A percentile compares a stretch with the other conserved stretches of the same genome.
Evolutionary conservation across 2,888 invertebrate genomes (phyloP).

Genomic region (Eristalis tenax): DNA sequence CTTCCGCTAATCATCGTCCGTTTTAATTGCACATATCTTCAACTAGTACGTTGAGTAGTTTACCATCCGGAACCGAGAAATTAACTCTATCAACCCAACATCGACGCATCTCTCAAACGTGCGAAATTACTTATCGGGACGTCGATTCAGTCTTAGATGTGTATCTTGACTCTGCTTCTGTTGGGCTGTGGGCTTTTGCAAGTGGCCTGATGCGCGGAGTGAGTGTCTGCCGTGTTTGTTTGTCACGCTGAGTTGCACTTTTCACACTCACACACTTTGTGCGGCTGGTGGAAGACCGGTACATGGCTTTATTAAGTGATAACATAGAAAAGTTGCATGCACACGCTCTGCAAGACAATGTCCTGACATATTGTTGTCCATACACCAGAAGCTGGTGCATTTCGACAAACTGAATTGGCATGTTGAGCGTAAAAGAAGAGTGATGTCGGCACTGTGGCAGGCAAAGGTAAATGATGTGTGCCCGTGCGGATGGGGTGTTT

Average conservation of each 20-base stretch:
- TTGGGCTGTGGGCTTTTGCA: not conserved
- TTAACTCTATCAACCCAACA: constrained; percentile 53
- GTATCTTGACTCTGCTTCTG: constrained; percentile 7
- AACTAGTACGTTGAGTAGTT: constrained; percentile 50
- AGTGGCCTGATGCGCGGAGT: constrained; percentile 1
- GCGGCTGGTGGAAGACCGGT: constrained; percentile 4
- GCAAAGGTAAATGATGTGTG: constrained; percentile 62
- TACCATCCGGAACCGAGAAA: constrained; percentile 61
- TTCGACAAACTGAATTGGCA: constrained; percentile 53
- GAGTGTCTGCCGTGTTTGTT: constrained; percentile 42
- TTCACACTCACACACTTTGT: constrained; percentile 27
- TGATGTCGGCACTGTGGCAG: constrained; percentile 57
- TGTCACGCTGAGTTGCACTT: constrained; percentile 63
- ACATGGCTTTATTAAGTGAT: constrained; percentile 68
- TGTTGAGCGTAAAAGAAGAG: constrained; percentile 46
- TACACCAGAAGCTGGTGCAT: constrained; percentile 47
- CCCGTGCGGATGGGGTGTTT: constrained; percentile 29
- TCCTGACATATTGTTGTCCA: constrained; percentile 22
- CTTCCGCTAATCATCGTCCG: constrained; percentile 21
- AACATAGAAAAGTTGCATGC: constrained; percentile 64
- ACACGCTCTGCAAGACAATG: constrained; percentile 45
- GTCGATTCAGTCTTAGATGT: constrained; percentile 34
- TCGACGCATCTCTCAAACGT: constrained; percentile 61
- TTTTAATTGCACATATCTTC: constrained; percentile 45
- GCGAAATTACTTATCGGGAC: constrained; percentile 58